phyloP scores from a whole-genome alignment of 2,797 vertebrate genomes.

The Arrhamphus sclerolepis region DNA sequence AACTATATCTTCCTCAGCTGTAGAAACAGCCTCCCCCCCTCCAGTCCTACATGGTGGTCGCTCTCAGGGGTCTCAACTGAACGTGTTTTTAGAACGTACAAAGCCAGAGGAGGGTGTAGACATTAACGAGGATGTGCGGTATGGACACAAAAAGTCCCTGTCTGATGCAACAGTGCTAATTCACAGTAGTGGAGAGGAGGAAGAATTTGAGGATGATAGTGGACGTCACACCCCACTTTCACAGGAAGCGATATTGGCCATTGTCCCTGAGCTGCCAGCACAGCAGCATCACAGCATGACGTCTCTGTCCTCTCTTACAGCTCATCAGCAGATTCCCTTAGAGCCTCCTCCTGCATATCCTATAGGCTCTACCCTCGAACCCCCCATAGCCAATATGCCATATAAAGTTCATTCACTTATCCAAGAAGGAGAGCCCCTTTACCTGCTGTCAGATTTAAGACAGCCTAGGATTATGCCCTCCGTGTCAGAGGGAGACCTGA shows the following conservation, averaged over 20 bases:
- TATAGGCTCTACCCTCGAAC: slow-evolving; percentile 77
- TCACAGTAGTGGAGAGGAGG: slow-evolving; percentile 94
- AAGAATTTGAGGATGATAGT: slow-evolving; percentile 88
- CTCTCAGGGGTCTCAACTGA: slow-evolving; percentile 84
- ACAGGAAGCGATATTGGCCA: slow-evolving; percentile 66
- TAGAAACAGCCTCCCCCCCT: slow-evolving; percentile 76
- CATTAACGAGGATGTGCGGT: slow-evolving; percentile 80
- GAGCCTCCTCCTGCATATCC: slow-evolving; percentile 85
- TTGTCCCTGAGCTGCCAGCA: slow-evolving; percentile 15
- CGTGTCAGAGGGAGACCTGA: slow-evolving; percentile 92
- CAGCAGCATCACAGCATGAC: slow-evolving; percentile 66
- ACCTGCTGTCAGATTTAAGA: slow-evolving; percentile 73
- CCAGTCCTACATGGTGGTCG: slow-evolving; percentile 61
- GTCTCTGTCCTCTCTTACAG: slow-evolving; percentile 49
- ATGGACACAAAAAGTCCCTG: slow-evolving; percentile 93
- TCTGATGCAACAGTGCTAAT: slow-evolving; percentile 98
- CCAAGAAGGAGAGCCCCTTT: slow-evolving; percentile 78
- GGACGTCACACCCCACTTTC: slow-evolving; percentile 77
- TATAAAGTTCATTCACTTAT: slow-evolving; percentile 86
- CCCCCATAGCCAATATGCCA: slow-evolving; percentile 74
- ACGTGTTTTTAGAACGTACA: slow-evolving; percentile 81
- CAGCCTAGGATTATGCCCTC: slow-evolving; percentile 87
- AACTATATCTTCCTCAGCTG: slow-evolving; percentile 85
- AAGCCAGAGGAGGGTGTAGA: slow-evolving; percentile 80
- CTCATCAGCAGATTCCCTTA: slow-evolving; percentile 76